Evolutionary conservation across 2,113 vertebrate species (phyloP).

Genomic region (Sylvietta virens): DNA sequence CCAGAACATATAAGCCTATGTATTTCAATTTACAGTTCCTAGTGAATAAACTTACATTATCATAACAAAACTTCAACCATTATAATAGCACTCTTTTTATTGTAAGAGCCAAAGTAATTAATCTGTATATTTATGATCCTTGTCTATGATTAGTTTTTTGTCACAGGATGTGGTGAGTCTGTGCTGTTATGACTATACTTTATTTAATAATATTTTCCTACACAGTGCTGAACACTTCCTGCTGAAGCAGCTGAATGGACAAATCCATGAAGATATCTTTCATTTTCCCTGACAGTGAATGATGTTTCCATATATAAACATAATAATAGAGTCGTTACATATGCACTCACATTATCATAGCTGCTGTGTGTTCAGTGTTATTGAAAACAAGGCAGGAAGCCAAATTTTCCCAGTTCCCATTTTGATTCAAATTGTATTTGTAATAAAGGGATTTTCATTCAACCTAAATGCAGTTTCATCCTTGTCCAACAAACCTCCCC

Average conservation of each 20-base stretch:
- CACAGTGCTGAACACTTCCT: slow-evolving; percentile 49
- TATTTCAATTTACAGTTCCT: slow-evolving; percentile 1
- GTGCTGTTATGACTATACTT: slow-evolving; percentile 7
- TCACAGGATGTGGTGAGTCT: not conserved
- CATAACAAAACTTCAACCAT: not conserved
- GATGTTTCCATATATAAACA: slow-evolving; percentile 70
- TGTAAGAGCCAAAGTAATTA: slow-evolving; percentile 27
- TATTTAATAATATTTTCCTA: slow-evolving; percentile 54
- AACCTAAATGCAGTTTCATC: slow-evolving; percentile 68
- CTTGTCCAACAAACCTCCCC: slow-evolving; percentile 33
- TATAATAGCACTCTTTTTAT: slow-evolving; percentile 11
- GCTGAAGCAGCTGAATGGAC: slow-evolving; percentile 70
- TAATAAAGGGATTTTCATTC: slow-evolving; percentile 75
- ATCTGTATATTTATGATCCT: slow-evolving; percentile 12
- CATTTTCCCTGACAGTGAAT: slow-evolving; percentile 69
- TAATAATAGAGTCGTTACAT: slow-evolving; percentile 70
- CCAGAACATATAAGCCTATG: not conserved
- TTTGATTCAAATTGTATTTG: slow-evolving; percentile 69
- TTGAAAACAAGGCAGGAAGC: slow-evolving; percentile 58
- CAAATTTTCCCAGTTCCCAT: slow-evolving; percentile 52
- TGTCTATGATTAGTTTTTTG: slow-evolving; percentile 13
- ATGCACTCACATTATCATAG: slow-evolving; percentile 56
- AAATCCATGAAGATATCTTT: slow-evolving; percentile 68
- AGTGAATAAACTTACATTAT: slow-evolving; percentile 18
- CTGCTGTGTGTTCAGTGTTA: slow-evolving; percentile 32